Percentiles rank a stretch among this genome's conserved stretches.
phyloP scores from a whole-genome alignment of 2,797 vertebrate species.

The Arrhamphus sclerolepis region DNA sequence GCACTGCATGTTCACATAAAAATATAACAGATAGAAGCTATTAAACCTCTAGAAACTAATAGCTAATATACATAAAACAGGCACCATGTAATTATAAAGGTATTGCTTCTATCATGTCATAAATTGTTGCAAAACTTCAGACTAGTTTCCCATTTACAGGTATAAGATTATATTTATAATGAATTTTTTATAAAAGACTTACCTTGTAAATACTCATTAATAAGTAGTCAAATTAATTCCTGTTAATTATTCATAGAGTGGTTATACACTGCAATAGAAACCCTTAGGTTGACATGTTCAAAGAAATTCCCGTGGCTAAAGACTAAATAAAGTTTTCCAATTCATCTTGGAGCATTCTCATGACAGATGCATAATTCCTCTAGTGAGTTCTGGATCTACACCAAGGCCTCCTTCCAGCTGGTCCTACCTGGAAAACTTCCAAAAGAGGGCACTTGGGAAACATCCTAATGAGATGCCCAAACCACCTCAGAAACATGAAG shows the following conservation, averaged over 20 bases:
- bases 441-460: neutral
- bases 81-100: neutral
- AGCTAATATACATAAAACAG: neutral
- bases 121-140: no score
- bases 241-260: no score
- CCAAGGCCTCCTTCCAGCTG: neutral
- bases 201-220: no score
- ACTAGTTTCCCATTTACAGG: no score
- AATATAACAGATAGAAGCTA: neutral
- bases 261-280: no score
- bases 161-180: no score
- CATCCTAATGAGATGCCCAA: neutral
- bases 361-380: neutral
- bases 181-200: no score
- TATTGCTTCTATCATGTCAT: neutral
- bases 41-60: conserved; percentile 2
- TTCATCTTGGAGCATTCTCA: neutral
- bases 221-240: no score
- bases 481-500: conserved; percentile 4
- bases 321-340: no score
- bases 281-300: no score
- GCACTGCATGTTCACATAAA: no score
- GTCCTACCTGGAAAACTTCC: neutral
- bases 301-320: no score
- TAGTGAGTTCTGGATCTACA: neutral